Evolutionary conservation across 1,140 invertebrate genomes (phyloP).

Genomic region (Micrasema longulum): DNA sequence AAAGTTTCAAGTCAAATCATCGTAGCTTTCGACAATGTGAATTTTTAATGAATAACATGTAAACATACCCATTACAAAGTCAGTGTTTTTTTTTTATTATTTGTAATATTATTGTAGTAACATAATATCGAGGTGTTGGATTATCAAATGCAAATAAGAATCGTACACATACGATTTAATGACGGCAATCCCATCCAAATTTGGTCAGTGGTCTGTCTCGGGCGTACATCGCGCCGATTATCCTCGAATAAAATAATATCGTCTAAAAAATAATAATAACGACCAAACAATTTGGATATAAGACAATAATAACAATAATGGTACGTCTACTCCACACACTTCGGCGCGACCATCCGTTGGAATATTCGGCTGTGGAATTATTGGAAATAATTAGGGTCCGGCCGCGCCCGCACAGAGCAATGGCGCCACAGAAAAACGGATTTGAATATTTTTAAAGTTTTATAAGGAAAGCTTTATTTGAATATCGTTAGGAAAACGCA

Average conservation of each 20-base stretch:
- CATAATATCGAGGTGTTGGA: too few species aligned
- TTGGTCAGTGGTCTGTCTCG: neutral
- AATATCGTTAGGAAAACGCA: constrained; percentile 18
- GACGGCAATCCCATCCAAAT: constrained; percentile 9
- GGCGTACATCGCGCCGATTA: constrained; percentile 33
- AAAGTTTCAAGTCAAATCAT: too few species aligned
- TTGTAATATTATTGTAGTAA: too few species aligned
- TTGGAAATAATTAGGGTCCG: constrained; percentile 44
- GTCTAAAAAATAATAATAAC: constrained; percentile 48
- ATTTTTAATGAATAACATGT: too few species aligned
- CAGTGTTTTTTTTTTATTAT: too few species aligned
- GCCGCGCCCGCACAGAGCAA: constrained; percentile 24
- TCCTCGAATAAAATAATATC: constrained; percentile 49
- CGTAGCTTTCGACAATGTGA: too few species aligned
- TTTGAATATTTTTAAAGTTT: constrained; percentile 38
- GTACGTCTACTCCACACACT: constrained; percentile 13
- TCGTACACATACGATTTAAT: neutral
- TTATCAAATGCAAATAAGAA: constrained; percentile 6
- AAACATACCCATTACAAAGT: too few species aligned
- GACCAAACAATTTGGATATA: constrained; percentile 51
- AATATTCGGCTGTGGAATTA: constrained; percentile 46
- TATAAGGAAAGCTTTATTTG: constrained; percentile 9
- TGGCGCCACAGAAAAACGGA: constrained; percentile 34
- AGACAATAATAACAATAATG: constrained; percentile 54
- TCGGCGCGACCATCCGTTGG: constrained; percentile 3